Evolutionary conservation across 1,140 invertebrate species (phyloP).

Genomic region (Meloidogyne exigua): DNA sequence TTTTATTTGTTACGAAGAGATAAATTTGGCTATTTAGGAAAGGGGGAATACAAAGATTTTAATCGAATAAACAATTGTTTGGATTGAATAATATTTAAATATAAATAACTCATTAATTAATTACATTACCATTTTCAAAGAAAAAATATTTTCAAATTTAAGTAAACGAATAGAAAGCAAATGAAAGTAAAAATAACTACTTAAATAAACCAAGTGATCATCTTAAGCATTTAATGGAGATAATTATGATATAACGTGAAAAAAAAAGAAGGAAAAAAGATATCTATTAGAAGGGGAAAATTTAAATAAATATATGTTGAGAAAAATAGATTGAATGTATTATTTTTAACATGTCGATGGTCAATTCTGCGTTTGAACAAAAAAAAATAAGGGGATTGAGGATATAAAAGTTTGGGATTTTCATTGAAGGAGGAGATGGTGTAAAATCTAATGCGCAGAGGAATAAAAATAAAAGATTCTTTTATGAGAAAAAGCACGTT

Average conservation of each 20-base stretch:
- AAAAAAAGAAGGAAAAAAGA: too few relatives aligned
- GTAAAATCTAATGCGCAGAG: not conserved
- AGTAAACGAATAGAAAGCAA: too few relatives aligned
- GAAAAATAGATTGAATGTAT: not conserved
- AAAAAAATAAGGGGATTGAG: not conserved
- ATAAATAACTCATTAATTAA: too few relatives aligned
- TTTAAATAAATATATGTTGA: not conserved
- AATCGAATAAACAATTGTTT: not conserved
- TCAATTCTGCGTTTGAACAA: not conserved
- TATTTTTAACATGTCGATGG: not conserved
- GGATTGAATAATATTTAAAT: too few relatives aligned
- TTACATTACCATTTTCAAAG: too few relatives aligned
- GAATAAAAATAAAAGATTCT: not conserved
- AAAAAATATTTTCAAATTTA: too few relatives aligned
- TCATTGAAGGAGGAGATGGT: not conserved
- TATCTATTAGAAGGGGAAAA: not conserved
- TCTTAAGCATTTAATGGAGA: too few relatives aligned
- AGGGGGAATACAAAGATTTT: not conserved
- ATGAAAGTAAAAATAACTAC: too few relatives aligned
- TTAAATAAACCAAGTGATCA: too few relatives aligned
- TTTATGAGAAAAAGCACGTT: not conserved
- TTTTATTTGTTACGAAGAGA: not conserved
- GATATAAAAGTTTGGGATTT: not conserved
- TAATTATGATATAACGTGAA: too few relatives aligned
- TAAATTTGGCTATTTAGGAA: not conserved